phyloP scores from a whole-genome alignment of 2,797 vertebrate genomes.

The Molossus alvarezi region DNA sequence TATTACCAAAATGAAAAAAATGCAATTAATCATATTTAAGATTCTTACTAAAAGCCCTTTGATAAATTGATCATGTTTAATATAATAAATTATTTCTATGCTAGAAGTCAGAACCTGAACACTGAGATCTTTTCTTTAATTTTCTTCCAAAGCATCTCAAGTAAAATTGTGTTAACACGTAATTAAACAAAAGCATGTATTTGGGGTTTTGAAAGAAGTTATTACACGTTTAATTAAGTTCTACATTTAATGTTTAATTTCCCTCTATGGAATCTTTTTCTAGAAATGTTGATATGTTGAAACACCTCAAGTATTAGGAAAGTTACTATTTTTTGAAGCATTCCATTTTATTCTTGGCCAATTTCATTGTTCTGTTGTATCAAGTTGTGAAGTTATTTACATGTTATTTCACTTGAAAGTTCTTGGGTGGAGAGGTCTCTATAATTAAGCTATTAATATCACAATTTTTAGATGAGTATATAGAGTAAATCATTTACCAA shows the following conservation, averaged over 20 bases:
- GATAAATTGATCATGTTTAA: background rate
- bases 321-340: background rate
- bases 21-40: background rate
- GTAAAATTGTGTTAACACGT: conserved; percentile 30
- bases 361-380: background rate
- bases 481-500: background rate
- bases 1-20: conserved; percentile 7
- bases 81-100: conserved; percentile 3
- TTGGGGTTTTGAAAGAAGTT: background rate
- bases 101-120: background rate
- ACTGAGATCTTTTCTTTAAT: background rate
- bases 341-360: background rate
- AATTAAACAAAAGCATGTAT: background rate
- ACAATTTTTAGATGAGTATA: background rate
- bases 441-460: background rate
- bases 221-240: background rate
- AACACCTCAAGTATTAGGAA: background rate
- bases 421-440: background rate
- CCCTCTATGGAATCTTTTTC: background rate
- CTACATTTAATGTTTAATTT: background rate
- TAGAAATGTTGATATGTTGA: background rate
- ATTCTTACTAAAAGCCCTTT: background rate
- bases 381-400: conserved; percentile 1
- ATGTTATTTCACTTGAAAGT: background rate
- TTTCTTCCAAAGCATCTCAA: background rate